Evolutionary conservation across 2,113 vertebrate species (phyloP).

Genomic region (Antigone vipio): DNA sequence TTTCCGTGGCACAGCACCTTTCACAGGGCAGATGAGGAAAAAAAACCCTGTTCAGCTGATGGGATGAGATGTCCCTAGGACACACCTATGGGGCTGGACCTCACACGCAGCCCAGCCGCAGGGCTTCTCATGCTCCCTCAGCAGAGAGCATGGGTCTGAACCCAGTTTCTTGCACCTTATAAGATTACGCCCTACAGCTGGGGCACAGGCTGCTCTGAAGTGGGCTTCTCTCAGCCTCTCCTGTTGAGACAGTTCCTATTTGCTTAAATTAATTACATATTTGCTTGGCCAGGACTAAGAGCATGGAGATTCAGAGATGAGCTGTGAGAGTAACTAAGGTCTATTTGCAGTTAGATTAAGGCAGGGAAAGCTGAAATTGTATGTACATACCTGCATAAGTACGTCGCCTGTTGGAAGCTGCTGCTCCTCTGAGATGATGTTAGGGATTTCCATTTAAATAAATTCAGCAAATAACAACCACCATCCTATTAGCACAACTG

Average conservation of each 20-base stretch:
- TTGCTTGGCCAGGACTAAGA: neutral
- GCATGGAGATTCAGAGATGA: neutral
- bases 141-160: neutral
- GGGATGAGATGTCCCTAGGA: neutral
- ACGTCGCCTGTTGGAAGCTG: neutral
- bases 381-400: neutral
- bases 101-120: neutral
- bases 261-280: neutral
- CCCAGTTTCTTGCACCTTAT: neutral
- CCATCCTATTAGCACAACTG: neutral
- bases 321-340: neutral
- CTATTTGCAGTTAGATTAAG: neutral
- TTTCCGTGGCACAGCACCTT: neutral
- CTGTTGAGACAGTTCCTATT: neutral
- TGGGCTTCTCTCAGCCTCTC: neutral
- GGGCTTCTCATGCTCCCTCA: neutral
- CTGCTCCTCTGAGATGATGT: neutral
- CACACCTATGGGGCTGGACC: neutral
- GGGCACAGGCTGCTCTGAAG: neutral
- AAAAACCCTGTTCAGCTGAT: neutral
- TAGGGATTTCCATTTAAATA: neutral
- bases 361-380: neutral
- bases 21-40: neutral
- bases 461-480: neutral
- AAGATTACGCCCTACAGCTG: neutral